phyloP scores from a whole-genome alignment of 2,797 vertebrate species.

The Gallinago stenura region DNA sequence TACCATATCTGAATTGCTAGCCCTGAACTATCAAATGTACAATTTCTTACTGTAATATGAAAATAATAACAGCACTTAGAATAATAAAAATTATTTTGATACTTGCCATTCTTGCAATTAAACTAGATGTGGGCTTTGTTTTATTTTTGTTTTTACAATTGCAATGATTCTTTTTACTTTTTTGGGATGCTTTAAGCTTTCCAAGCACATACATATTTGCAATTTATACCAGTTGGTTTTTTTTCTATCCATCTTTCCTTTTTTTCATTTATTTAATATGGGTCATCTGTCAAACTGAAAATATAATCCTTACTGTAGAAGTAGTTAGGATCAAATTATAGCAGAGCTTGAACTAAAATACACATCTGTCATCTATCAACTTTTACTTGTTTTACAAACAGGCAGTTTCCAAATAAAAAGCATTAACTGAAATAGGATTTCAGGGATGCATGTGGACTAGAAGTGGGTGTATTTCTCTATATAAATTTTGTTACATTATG shows the following conservation, averaged over 20 bases:
- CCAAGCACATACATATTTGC: not conserved
- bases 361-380: not conserved
- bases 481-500: not conserved
- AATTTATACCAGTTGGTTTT: not conserved
- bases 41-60: not conserved
- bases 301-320: not conserved
- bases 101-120: not conserved
- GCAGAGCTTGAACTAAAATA: not conserved
- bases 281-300: not conserved
- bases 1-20: not conserved
- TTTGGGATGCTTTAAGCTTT: not conserved
- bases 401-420: not conserved
- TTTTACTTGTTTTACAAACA: not conserved
- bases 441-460: not conserved
- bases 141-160: not conserved
- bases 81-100: not conserved
- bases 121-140: not conserved
- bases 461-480: rapidly evolving
- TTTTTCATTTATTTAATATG: not conserved
- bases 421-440: not conserved
- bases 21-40: not conserved
- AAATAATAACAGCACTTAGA: not conserved
- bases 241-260: rapidly evolving
- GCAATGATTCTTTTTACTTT: not conserved
- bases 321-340: not conserved